Conservation (phyloP, 2,888 invertebrate species). For the Cynaeus angustus region DNA sequence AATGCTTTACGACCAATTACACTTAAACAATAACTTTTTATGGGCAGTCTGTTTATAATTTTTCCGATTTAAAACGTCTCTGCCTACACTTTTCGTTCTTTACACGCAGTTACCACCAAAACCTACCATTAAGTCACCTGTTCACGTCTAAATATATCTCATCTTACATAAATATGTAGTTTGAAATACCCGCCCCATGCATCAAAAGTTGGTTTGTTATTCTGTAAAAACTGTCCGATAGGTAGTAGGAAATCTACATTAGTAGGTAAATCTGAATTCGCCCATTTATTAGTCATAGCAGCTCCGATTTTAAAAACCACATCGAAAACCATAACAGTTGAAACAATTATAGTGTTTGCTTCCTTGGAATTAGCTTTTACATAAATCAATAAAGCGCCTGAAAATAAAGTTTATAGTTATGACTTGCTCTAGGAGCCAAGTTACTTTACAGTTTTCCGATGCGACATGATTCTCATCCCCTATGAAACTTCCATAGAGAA, state of each 20-base stretch:
- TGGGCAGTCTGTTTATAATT: too few species aligned
- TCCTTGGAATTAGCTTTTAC: neutral
- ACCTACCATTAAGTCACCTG: constrained; percentile 3
- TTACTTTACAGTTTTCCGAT: neutral
- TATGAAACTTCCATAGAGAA: neutral
- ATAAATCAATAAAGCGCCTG: neutral
- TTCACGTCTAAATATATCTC: constrained; percentile 8
- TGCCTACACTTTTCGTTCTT: neutral
- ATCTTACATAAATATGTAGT: neutral
- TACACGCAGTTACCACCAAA: constrained; percentile 1
- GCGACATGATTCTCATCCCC: neutral
- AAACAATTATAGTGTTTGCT: neutral
- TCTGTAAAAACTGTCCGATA: neutral
- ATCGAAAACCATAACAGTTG: neutral
- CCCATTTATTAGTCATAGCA: neutral
- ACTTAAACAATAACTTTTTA: too few species aligned
- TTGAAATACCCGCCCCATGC: constrained; percentile 17
- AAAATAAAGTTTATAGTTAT: constrained; percentile 4
- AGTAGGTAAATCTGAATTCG: too few species aligned
- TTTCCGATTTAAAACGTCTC: neutral
- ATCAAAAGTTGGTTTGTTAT: neutral
- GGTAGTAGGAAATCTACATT: too few species aligned
- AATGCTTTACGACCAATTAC: too few species aligned
- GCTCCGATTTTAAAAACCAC: neutral
- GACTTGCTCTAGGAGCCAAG: neutral